These are phyloP conservation scores for Periparus ater DNA, from an alignment of 2,797 vertebrate genomes.

Conservation along the genomic window DNA sequence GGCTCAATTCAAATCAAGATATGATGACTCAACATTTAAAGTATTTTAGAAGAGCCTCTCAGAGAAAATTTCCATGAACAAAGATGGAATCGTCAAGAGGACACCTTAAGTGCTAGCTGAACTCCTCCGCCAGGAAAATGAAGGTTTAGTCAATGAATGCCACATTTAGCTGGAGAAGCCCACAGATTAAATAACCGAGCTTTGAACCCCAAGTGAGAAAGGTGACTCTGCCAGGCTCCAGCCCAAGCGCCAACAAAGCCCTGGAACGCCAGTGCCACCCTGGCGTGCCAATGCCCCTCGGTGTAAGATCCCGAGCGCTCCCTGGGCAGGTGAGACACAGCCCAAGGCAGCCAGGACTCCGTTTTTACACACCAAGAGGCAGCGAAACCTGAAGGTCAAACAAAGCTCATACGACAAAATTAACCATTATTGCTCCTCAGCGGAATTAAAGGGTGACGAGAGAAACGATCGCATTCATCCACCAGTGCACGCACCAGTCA, in stretches of 20 bases:
- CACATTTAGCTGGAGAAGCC: not conserved
- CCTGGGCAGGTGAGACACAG: not conserved
- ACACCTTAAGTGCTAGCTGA: not conserved
- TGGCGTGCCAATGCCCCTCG: fast-evolving
- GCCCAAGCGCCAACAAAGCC: not conserved
- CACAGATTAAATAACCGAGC: fast-evolving
- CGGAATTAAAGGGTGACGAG: not conserved
- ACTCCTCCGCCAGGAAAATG: not conserved
- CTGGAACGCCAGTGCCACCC: not conserved
- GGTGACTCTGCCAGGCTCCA: not conserved
- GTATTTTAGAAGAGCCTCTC: not conserved
- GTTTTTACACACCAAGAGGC: not conserved
- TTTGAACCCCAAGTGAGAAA: fast-evolving
- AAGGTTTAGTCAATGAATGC: not conserved
- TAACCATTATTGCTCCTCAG: not conserved
- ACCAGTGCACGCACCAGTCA: not conserved
- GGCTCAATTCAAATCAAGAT: not conserved
- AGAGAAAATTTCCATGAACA: not conserved
- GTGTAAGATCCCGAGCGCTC: not conserved
- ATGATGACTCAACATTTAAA: slow-evolving; percentile 28
- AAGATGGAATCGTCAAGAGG: not conserved
- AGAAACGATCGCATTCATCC: fast-evolving
- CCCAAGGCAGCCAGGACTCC: fast-evolving
- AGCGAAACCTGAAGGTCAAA: not conserved
- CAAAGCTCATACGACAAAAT: fast-evolving